These are phyloP conservation scores for Pyrrhura leucotis DNA, from an alignment of 2,797 vertebrate genomes.

Conservation along the genomic window DNA sequence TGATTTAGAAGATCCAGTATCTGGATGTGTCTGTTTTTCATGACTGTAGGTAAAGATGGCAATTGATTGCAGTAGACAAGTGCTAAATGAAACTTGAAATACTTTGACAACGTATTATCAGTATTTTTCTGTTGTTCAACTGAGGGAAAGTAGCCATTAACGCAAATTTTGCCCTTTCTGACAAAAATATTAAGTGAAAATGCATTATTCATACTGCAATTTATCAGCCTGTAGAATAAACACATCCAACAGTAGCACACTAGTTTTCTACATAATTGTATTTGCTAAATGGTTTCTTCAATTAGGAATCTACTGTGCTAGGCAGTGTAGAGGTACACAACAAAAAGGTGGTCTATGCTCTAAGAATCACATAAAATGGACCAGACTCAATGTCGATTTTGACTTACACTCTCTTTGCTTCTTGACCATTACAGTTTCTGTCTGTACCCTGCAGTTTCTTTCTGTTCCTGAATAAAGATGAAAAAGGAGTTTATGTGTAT, in stretches of 20 bases:
- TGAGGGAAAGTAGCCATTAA: not conserved
- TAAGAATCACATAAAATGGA: not conserved
- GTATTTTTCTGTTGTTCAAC: not conserved
- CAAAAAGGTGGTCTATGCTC: not conserved
- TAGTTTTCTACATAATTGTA: not conserved
- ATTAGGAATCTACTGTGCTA: not conserved
- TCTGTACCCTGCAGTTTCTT: not conserved
- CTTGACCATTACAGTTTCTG: not conserved
- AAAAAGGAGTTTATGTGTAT: not conserved
- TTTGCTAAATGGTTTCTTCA: not conserved
- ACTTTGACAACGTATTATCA: not conserved
- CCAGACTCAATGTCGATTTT: not conserved
- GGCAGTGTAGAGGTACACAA: not conserved
- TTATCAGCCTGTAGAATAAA: not conserved
- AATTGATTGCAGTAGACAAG: not conserved
- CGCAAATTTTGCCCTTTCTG: not conserved
- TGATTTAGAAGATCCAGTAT: not conserved
- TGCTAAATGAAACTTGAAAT: not conserved
- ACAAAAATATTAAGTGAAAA: not conserved
- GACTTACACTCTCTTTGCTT: not conserved
- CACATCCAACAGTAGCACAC: not conserved
- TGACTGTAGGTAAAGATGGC: not conserved
- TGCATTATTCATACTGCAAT: not conserved
- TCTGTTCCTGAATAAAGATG: not conserved
- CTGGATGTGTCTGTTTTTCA: not conserved